A percentile compares a stretch with the other conserved stretches of the same genome.
Conservation (phyloP, 2,888 invertebrate species). For the Bellardia pandia region DNA sequence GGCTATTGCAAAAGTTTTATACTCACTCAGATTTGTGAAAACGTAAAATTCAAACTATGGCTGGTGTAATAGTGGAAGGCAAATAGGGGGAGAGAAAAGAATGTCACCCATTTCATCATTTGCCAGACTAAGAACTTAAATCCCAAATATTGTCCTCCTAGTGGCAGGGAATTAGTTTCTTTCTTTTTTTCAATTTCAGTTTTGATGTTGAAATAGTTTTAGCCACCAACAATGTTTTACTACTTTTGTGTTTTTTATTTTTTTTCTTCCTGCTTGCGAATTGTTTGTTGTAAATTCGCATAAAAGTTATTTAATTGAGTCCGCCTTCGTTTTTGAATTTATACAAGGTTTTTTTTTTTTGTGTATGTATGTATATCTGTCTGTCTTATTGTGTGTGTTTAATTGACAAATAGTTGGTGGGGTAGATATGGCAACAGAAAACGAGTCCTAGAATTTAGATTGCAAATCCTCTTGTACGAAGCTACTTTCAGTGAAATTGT, state of each 20-base stretch:
- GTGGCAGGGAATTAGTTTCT: neutral
- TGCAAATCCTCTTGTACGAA: conserved; percentile 58
- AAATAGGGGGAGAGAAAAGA: neutral
- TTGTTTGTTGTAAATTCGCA: conserved; percentile 59
- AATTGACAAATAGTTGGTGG: conserved; percentile 50
- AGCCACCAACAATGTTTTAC: conserved; percentile 52
- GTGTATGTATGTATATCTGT: conserved; percentile 19
- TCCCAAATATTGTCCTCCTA: conserved; percentile 23
- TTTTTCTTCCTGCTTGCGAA: neutral
- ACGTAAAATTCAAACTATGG: conserved; percentile 40
- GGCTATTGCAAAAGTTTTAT: conserved; percentile 54
- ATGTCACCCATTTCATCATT: conserved; percentile 7
- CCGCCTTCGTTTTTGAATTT: conserved; percentile 58
- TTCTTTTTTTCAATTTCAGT: conserved; percentile 33
- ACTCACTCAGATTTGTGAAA: conserved; percentile 43
- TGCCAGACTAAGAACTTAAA: neutral
- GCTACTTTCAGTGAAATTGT: conserved; percentile 50
- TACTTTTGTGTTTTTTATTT: neutral
- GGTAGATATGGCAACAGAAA: conserved; percentile 3
- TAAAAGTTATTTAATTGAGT: conserved; percentile 74
- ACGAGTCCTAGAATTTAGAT: conserved; percentile 28
- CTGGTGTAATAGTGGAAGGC: neutral
- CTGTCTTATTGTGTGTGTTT: conserved; percentile 39
- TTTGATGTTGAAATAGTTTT: conserved; percentile 53
- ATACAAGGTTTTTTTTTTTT: neutral